Percentiles rank a stretch among this genome's conserved stretches.
Evolutionary conservation across 53 echinoderm and acorn worm species (phyloP).

Genomic region (Arbacia lixula): DNA sequence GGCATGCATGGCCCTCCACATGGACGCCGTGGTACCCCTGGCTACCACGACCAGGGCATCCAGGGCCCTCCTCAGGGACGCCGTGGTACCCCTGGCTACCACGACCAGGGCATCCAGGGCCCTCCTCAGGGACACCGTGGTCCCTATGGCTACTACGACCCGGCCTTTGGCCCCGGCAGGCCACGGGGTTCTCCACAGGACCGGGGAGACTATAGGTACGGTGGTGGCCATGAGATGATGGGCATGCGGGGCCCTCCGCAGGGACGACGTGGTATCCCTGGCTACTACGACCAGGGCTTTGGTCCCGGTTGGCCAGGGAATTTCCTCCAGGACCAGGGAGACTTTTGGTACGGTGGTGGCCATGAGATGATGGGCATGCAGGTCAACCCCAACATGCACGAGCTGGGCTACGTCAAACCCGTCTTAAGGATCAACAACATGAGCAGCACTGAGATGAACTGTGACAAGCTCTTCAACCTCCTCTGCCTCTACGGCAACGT

Average conservation of each 20-base stretch:
- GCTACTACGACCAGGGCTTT: conserved; percentile 52
- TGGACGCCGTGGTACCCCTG: no score
- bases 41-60: no score
- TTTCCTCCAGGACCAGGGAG: conserved; percentile 69
- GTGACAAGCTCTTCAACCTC: conserved; percentile 94
- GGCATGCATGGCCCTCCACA: no score
- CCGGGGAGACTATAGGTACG: no score
- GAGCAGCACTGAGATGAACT: conserved; percentile 92
- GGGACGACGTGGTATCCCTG: conserved; percentile 53
- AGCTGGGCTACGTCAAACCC: conserved; percentile 83
- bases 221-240: no score
- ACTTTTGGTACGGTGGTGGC: conserved; percentile 61
- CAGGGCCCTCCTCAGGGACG: conserved; percentile 54
- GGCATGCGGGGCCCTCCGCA: conserved; percentile 70
- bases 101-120: conserved; percentile 1
- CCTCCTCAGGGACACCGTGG: conserved; percentile 53
- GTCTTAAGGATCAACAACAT: conserved; percentile 95
- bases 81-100: neutral
- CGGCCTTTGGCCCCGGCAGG: no score
- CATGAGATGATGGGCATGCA: conserved; percentile 88
- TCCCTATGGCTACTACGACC: conserved; percentile 58
- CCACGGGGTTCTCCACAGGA: no score
- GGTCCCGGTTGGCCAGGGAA: conserved; percentile 63
- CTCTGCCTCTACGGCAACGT: conserved; percentile 98
- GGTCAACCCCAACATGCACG: conserved; percentile 57